phyloP scores from a whole-genome alignment of 1,140 invertebrate genomes.

The Formica exsecta region DNA sequence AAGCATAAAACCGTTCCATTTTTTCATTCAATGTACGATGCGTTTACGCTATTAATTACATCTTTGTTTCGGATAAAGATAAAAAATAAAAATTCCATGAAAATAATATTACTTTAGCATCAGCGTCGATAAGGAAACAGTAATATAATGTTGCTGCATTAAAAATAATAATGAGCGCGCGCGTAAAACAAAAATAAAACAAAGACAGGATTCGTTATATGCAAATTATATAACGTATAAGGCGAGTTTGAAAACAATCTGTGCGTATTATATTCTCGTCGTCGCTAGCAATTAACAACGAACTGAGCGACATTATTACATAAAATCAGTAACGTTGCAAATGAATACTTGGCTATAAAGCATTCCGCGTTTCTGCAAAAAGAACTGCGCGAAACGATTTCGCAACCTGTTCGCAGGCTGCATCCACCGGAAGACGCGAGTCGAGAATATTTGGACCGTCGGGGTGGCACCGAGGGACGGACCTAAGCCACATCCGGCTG shows the following conservation, averaged over 20 bases:
- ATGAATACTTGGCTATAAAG: conserved; percentile 65
- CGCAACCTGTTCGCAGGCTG: conserved; percentile 54
- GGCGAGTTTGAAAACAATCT: conserved; percentile 34
- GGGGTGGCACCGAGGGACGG: not conserved
- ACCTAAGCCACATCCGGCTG: not conserved
- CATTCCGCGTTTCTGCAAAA: conserved; percentile 16
- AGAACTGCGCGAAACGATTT: conserved; percentile 55
- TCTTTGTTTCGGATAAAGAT: not conserved
- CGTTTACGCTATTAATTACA: not conserved
- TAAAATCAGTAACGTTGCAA: conserved; percentile 57
- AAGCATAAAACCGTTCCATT: not conserved
- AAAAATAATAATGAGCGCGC: conserved; percentile 23
- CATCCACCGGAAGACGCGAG: not conserved
- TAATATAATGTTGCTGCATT: conserved; percentile 10
- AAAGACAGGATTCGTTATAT: conserved; percentile 40
- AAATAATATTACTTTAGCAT: conserved; percentile 36
- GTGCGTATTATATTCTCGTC: conserved; percentile 33
- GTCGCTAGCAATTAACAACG: conserved; percentile 46
- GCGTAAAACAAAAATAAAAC: not conserved
- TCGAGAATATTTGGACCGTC: conserved; percentile 65
- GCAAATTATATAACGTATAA: conserved; percentile 49
- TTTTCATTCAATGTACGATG: not conserved
- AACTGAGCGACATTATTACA: conserved; percentile 49
- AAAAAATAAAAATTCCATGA: not conserved
- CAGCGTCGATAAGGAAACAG: not conserved